These are phyloP conservation scores for Distichodus sexfasciatus DNA, from an alignment of 2,797 vertebrate species.

Conservation along the genomic window DNA sequence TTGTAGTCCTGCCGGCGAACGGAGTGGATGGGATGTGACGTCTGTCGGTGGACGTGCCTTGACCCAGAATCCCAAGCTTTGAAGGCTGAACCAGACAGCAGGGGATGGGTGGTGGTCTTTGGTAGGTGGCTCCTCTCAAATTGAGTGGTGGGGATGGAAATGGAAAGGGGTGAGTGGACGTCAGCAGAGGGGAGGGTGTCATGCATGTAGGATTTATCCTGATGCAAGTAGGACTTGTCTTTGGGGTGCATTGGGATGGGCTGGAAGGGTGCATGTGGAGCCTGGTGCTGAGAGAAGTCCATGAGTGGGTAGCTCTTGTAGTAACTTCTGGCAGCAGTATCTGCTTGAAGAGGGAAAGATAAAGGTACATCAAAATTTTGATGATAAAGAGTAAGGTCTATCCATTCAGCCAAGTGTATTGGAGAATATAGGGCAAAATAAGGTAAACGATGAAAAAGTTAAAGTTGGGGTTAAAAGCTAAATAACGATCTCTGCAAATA, in stretches of 20 bases:
- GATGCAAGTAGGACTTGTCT: slow-evolving; percentile 72
- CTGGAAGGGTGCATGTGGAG: slow-evolving; percentile 70
- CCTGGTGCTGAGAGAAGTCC: slow-evolving; percentile 74
- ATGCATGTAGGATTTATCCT: slow-evolving; percentile 66
- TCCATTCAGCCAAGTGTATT: too few relatives aligned
- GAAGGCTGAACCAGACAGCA: slow-evolving; percentile 68
- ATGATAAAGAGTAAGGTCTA: too few relatives aligned
- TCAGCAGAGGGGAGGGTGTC: slow-evolving; percentile 63
- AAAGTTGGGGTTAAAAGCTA: background rate
- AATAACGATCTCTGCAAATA: background rate
- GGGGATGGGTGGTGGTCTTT: slow-evolving; percentile 71
- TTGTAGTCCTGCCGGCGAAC: slow-evolving; percentile 67
- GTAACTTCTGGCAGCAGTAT: slow-evolving; percentile 76
- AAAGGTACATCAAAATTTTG: background rate
- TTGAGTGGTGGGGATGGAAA: slow-evolving; percentile 72
- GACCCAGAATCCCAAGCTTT: slow-evolving; percentile 64
- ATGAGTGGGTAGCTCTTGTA: slow-evolving; percentile 81
- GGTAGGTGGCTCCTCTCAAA: slow-evolving; percentile 71
- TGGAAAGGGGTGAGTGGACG: slow-evolving; percentile 70
- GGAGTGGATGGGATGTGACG: slow-evolving; percentile 63
- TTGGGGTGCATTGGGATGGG: slow-evolving; percentile 61
- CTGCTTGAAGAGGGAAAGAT: slow-evolving; percentile 60
- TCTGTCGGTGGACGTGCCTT: slow-evolving; percentile 68
- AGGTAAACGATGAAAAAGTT: too few relatives aligned
- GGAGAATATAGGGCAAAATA: too few relatives aligned